Evolutionary conservation across 2,888 invertebrate species (phyloP).

Genomic region (Megalurothrips usitatus): DNA sequence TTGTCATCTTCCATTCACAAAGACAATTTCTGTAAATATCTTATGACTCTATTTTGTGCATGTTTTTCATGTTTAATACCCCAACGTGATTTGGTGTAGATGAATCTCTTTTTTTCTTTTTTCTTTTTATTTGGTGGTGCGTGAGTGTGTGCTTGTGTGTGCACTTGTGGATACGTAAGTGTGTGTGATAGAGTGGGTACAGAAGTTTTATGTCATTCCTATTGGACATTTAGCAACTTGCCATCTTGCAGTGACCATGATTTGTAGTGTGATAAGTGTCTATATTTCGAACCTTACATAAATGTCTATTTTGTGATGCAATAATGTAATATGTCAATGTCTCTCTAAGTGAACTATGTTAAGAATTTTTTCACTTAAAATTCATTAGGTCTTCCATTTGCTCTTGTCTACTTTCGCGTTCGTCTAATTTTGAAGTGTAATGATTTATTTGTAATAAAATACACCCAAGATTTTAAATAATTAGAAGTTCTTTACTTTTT

Average conservation of each 20-base stretch:
- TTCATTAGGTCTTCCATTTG: slow-evolving; percentile 23
- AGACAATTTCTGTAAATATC: not conserved
- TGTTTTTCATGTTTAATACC: not conserved
- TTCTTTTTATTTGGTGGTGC: not conserved
- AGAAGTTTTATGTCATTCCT: not conserved
- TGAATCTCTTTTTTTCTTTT: not conserved
- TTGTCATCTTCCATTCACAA: not conserved
- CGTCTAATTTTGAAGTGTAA: slow-evolving; percentile 5
- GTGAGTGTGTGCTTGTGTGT: no score
- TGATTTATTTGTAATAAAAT: not conserved
- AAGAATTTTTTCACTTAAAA: slow-evolving; percentile 18
- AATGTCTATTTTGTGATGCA: slow-evolving; percentile 25
- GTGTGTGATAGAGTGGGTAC: no score
- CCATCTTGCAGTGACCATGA: not conserved
- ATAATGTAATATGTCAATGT: slow-evolving; percentile 9
- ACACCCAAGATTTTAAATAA: not conserved
- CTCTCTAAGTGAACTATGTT: slow-evolving; percentile 5
- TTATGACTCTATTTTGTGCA: not conserved
- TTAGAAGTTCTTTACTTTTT: not conserved
- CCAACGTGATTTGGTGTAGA: not conserved
- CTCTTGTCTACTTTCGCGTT: slow-evolving; percentile 10
- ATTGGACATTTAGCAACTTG: not conserved
- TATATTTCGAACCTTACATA: not conserved
- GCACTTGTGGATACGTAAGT: no score
- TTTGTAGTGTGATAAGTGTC: slow-evolving; percentile 4